A percentile compares a stretch with the other conserved stretches of the same genome.
These are phyloP conservation scores for Apolygus lucorum DNA, from an alignment of 1,140 invertebrate species.

Conservation along the genomic window DNA sequence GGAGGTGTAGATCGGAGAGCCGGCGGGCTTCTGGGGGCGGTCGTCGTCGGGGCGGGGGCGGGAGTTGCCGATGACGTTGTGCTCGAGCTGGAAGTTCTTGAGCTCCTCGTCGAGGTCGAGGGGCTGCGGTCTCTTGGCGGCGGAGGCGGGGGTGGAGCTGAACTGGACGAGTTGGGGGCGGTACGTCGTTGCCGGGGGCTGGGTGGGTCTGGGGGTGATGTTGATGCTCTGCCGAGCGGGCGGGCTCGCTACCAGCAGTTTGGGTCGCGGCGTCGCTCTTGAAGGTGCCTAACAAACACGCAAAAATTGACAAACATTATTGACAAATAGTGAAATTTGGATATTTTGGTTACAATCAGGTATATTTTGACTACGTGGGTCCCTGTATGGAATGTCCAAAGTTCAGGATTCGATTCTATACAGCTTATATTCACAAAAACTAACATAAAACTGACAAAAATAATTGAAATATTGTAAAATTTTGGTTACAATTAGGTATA, in stretches of 20 bases:
- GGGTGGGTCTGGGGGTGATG: slow-evolving; percentile 49
- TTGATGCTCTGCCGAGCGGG: slow-evolving; percentile 37
- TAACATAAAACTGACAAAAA: no score
- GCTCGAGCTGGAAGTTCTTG: slow-evolving; percentile 66
- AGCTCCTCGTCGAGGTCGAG: slow-evolving; percentile 63
- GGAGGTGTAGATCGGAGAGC: slow-evolving; percentile 55
- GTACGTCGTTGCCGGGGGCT: slow-evolving; percentile 52
- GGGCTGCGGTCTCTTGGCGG: slow-evolving; percentile 37
- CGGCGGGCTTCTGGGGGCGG: slow-evolving; percentile 36
- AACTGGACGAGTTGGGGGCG: slow-evolving; percentile 53
- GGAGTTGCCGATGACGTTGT: slow-evolving; percentile 42
- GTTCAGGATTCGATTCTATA: no score
- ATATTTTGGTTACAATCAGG: no score
- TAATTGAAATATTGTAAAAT: no score
- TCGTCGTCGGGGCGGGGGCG: slow-evolving; percentile 4
- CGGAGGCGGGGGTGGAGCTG: slow-evolving; percentile 40
- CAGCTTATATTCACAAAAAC: no score
- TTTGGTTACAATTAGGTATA: no score
- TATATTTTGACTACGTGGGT: no score
- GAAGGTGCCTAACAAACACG: slow-evolving; percentile 28
- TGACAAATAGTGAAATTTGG: no score
- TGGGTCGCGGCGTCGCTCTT: slow-evolving; percentile 44
- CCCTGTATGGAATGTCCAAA: no score
- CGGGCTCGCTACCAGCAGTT: slow-evolving; percentile 36
- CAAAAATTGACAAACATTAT: no score